Evolutionary conservation across 2,888 invertebrate genomes (phyloP).

Genomic region (Protophormia terraenovae): DNA sequence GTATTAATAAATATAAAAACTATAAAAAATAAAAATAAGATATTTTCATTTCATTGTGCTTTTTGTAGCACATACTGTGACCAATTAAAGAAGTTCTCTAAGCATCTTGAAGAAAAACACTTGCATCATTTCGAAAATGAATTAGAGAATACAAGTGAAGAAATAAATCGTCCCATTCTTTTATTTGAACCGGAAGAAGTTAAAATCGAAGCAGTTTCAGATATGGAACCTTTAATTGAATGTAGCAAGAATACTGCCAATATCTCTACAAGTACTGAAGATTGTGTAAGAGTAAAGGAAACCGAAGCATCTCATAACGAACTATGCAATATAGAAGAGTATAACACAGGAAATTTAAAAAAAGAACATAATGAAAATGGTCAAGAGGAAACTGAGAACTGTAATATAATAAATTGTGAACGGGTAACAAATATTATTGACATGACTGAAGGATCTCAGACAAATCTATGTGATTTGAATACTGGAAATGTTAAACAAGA

Average conservation of each 20-base stretch:
- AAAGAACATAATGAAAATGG: not conserved
- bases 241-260: not conserved
- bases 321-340: not conserved
- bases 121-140: constrained; percentile 15
- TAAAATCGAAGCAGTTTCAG: constrained; percentile 11
- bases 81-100: constrained; percentile 59
- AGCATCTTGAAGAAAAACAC: constrained; percentile 50
- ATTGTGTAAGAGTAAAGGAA: constrained; percentile 19
- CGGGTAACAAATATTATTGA: too few species aligned
- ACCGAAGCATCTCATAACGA: not conserved
- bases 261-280: not conserved
- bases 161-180: not conserved
- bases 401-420: too few species aligned
- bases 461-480: too few species aligned
- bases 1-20: constrained; percentile 53
- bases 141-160: not conserved
- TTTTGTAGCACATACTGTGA: constrained; percentile 47
- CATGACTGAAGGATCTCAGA: too few species aligned
- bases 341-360: not conserved
- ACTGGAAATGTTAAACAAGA: too few species aligned
- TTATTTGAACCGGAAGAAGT: constrained; percentile 41
- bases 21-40: constrained; percentile 49
- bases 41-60: constrained; percentile 43
- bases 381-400: not conserved
- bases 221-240: not conserved